Evolutionary conservation across 2,888 invertebrate species (phyloP), one percentile per base, ranked within the genome.

Genomic region (Cantharis lateralis): DNA sequence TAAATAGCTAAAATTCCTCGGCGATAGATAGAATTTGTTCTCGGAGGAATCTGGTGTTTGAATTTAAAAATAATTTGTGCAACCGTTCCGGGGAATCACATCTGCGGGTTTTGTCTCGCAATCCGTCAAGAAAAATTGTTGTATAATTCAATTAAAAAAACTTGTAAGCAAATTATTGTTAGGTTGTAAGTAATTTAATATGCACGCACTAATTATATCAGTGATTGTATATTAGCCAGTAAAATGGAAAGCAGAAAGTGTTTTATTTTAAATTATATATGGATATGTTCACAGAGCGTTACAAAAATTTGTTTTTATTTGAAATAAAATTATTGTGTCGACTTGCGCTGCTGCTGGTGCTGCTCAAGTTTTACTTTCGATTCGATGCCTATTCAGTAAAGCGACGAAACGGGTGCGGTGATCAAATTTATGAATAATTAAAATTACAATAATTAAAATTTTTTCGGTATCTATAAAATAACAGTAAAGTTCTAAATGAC

Each of bases 221-320:
- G 70, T 72, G 70, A 76, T 76, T 76, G 72, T 73, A 70, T 62
- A 70, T 73, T 24, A 66, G n/a, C 48, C 18, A 10, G 18, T 62
- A 70, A 72, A 70, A 72, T 70, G 72, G 76, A 76, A 73, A 76
- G 76, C 73, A 70, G 76, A 73, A 76, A 76, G 73, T 68, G 18
- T 15, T 64, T 16, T 72, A 73, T 72, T 72, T 70, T 66, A 66
- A 66, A 20, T 66, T 66, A 66, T 20, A 66, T 66, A 66, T 24
- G 64, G 68, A 68, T 71, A 72, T 61, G 69, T 68, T 20, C 72
- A 62, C 62, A 20, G 48, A 76, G 62, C 72, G 71, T 71, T 71
- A 75, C 66, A 20, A 63, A 32, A 66, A 61, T 66, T 66, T 48
- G 48, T 48, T 48, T 48, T 48, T 48, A 48, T 48, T 48, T 48